A percentile compares a stretch with the other conserved stretches of the same genome.
phyloP scores from a whole-genome alignment of 2,888 invertebrate species.

The Hirudinaria manillensis region DNA sequence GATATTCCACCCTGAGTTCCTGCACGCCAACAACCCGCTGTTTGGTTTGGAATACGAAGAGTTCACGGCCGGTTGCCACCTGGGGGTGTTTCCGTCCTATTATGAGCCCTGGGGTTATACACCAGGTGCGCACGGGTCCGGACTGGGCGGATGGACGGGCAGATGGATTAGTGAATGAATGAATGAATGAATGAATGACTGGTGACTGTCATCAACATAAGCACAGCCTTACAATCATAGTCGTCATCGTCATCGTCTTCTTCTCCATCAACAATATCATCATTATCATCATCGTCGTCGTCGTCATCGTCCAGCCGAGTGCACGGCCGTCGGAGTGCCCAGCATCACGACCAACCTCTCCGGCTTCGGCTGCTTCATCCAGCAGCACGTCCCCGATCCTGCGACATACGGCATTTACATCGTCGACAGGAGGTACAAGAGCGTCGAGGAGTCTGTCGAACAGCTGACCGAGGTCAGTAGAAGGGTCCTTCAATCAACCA shows the following conservation, averaged over 20 bases:
- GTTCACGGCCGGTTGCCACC: constrained; percentile 95
- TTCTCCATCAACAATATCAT: background rate
- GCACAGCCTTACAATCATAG: background rate
- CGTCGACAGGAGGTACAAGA: constrained; percentile 84
- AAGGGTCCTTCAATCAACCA: too few species aligned
- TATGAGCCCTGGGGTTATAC: constrained; percentile 99
- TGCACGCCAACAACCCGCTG: constrained; percentile 90
- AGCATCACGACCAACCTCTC: constrained; percentile 95
- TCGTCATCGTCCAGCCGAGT: constrained; percentile 67
- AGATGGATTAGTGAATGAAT: background rate
- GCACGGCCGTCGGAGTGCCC: constrained; percentile 99
- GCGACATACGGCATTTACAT: constrained; percentile 97
- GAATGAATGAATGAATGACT: background rate
- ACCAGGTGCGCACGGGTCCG: constrained; percentile 56
- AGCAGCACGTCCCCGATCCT: constrained; percentile 89
- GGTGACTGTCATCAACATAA: background rate
- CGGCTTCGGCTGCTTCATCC: constrained; percentile 96
- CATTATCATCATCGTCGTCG: constrained; percentile 4
- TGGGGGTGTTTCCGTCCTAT: constrained; percentile 97
- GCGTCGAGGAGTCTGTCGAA: constrained; percentile 80
- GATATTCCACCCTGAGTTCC: constrained; percentile 96
- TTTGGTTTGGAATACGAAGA: constrained; percentile 97
- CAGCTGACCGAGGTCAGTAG: constrained; percentile 62
- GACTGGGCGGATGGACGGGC: background rate
- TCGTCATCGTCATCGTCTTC: constrained; percentile 9